phyloP scores from a whole-genome alignment of 1,140 invertebrate species.

The Muscidifurax raptorellus region DNA sequence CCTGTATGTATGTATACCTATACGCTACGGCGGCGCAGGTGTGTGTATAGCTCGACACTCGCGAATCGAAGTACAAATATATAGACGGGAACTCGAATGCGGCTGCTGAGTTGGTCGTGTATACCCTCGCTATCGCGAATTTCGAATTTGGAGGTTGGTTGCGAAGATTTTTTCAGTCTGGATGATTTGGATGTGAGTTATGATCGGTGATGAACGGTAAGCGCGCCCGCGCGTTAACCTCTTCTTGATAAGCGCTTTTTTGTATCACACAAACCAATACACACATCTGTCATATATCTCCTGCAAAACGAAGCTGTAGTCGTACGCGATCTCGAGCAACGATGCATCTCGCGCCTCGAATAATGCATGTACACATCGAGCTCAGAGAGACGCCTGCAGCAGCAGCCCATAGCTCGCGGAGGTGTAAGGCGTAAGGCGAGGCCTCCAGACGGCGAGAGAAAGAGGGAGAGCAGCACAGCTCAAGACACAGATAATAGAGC shows the following conservation, averaged over 20 bases:
- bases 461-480: constrained; percentile 57
- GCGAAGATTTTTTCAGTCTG: too few species aligned
- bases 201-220: too few species aligned
- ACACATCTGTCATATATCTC: neutral
- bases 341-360: neutral
- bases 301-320: neutral
- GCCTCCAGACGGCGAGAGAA: constrained; percentile 52
- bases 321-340: neutral
- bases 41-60: neutral
- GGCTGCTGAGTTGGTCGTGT: too few species aligned
- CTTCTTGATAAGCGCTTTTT: neutral
- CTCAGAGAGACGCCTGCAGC: neutral
- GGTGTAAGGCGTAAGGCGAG: constrained; percentile 18
- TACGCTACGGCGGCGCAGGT: neutral
- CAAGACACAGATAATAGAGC: constrained; percentile 1
- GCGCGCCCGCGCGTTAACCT: too few species aligned
- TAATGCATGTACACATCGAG: neutral
- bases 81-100: too few species aligned
- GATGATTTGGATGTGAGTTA: too few species aligned
- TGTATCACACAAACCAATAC: neutral
- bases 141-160: too few species aligned
- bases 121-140: too few species aligned
- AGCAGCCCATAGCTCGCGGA: constrained; percentile 37
- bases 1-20: too few species aligned
- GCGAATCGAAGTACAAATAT: too few species aligned